Evolutionary conservation across 2,113 vertebrate genomes (phyloP).

Genomic region (Coptodon bakossiorum): DNA sequence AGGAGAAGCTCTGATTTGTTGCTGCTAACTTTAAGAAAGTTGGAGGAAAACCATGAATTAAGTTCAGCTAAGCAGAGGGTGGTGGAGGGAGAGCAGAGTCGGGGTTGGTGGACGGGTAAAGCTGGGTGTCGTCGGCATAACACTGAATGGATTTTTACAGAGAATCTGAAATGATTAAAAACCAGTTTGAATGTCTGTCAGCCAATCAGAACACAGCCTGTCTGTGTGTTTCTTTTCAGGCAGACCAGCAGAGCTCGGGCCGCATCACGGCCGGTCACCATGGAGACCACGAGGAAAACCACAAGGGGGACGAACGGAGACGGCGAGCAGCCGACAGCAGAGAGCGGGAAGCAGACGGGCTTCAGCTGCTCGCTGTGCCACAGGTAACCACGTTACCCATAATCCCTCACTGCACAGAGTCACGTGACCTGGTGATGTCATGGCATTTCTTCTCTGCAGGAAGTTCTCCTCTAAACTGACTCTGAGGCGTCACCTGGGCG

Average conservation of each 20-base stretch:
- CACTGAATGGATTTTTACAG: not conserved
- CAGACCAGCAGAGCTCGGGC: not conserved
- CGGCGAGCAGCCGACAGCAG: not conserved
- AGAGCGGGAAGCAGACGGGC: not conserved
- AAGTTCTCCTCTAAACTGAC: conserved; percentile 66
- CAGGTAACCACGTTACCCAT: conserved; percentile 45
- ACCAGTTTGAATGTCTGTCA: not conserved
- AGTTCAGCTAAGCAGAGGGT: not conserved
- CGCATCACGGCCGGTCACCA: not conserved
- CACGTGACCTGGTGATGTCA: not conserved
- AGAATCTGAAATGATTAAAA: not conserved
- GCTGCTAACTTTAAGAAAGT: not conserved
- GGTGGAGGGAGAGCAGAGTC: not conserved
- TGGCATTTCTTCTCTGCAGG: conserved; percentile 42
- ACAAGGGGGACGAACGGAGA: not conserved
- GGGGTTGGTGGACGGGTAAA: not conserved
- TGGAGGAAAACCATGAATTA: not conserved
- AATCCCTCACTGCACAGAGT: not conserved
- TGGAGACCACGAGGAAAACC: not conserved
- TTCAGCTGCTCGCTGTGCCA: conserved; percentile 57
- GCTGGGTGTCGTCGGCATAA: not conserved
- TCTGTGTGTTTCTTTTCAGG: not conserved
- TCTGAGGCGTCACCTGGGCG: conserved; percentile 64
- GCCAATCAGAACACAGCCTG: not conserved
- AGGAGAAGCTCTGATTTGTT: not conserved